Conservation (phyloP, 2,113 vertebrate genomes). For the Heterocephalus glaber region DNA sequence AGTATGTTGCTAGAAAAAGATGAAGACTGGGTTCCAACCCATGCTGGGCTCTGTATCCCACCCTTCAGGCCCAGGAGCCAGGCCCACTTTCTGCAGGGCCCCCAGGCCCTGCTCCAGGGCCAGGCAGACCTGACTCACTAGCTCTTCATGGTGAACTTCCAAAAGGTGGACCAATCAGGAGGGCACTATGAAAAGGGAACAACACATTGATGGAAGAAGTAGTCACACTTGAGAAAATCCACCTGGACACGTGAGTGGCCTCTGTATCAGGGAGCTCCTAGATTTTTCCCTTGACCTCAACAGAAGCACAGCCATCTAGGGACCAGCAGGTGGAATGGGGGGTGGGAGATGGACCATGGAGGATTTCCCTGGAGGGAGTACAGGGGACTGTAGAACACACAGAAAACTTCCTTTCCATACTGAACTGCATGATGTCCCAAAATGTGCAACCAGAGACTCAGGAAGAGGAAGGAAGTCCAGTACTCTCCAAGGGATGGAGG, state of each 20-base stretch:
- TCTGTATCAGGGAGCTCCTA: neutral
- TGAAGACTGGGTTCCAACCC: neutral
- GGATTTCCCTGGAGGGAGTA: neutral
- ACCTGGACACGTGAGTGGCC: neutral
- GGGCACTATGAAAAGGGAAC: neutral
- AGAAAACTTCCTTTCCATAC: neutral
- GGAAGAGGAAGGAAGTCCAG: neutral
- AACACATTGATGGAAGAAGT: neutral
- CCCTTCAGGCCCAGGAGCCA: neutral
- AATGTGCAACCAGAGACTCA: neutral
- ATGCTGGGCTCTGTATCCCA: neutral
- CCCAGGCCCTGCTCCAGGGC: neutral
- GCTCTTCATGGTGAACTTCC: neutral
- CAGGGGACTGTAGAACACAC: neutral
- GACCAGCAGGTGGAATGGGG: neutral
- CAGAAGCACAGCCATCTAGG: neutral
- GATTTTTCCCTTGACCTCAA: too few relatives aligned
- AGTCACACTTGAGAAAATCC: neutral
- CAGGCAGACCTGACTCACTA: neutral
- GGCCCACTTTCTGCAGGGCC: neutral
- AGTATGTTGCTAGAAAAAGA: neutral
- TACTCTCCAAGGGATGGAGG: neutral
- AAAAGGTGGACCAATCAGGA: neutral
- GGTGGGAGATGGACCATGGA: too few relatives aligned
- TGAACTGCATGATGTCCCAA: neutral